Percentiles rank a stretch among this genome's conserved stretches.
Conservation (phyloP, 2,113 vertebrate species). For the Tretioscincus oriximinensis region DNA sequence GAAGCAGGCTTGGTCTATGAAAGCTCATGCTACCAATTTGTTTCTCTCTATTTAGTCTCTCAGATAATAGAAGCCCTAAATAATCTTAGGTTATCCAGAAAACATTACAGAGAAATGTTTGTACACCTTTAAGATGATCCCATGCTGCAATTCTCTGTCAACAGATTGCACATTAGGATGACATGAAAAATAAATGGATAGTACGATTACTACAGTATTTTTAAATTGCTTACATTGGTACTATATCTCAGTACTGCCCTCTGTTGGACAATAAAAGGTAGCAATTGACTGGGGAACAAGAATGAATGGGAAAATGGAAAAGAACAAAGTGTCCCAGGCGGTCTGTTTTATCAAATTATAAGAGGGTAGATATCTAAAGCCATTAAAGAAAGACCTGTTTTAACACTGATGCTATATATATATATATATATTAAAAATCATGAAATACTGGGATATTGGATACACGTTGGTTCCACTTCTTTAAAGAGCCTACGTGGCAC, state of each 20-base stretch:
- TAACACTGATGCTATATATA: not conserved
- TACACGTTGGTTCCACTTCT: constrained; percentile 11
- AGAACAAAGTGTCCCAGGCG: not conserved
- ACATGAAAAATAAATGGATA: not conserved
- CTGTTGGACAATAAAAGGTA: not conserved
- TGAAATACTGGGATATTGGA: not conserved
- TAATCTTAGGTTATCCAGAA: too few relatives aligned
- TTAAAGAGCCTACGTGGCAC: constrained; percentile 4
- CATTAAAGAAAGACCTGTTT: constrained; percentile 3
- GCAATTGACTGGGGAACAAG: constrained; percentile 12
- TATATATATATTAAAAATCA: too few relatives aligned
- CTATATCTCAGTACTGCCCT: not conserved
- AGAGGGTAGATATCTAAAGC: not conserved
- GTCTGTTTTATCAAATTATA: not conserved
- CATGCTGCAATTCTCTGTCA: not conserved
- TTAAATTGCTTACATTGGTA: not conserved
- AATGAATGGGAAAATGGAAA: not conserved
- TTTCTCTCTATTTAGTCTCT: too few relatives aligned
- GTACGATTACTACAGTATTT: not conserved
- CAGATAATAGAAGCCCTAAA: too few relatives aligned
- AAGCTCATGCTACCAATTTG: too few relatives aligned
- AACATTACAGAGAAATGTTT: too few relatives aligned
- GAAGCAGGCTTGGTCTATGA: too few relatives aligned
- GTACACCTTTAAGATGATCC: too few relatives aligned
- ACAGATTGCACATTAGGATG: not conserved